Percentiles rank a stretch among this genome's conserved stretches.
phyloP scores from a whole-genome alignment of 2,113 vertebrate genomes.

The Paradisaea rubra region DNA sequence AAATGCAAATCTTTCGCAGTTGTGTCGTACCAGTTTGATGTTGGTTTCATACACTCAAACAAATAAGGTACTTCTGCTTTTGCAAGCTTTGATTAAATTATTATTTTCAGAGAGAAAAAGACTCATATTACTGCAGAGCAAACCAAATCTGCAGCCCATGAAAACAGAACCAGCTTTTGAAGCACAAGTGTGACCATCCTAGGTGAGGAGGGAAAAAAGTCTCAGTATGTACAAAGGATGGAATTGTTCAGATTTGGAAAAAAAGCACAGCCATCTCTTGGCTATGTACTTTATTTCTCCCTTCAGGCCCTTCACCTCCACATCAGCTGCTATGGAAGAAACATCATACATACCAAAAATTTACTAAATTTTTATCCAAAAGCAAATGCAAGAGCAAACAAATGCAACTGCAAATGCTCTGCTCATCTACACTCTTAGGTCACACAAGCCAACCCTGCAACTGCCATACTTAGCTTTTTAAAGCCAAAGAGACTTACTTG shows the following conservation, averaged over 20 bases:
- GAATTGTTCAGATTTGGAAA: not conserved
- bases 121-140: not conserved
- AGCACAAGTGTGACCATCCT: not conserved
- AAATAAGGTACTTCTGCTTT: not conserved
- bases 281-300: not conserved
- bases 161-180: not conserved
- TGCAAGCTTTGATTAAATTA: not conserved
- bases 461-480: not conserved
- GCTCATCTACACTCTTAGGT: not conserved
- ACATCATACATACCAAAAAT: not conserved
- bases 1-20: not conserved
- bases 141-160: not conserved
- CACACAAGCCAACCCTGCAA: not conserved
- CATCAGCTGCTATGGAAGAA: not conserved
- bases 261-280: not conserved
- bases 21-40: not conserved
- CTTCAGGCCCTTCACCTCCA: not conserved
- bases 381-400: not conserved
- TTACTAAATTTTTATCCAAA: not conserved
- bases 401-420: not conserved
- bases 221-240: not conserved
- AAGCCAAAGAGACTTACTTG: not conserved
- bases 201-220: not conserved
- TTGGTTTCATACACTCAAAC: not conserved
- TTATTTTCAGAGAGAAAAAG: not conserved